A percentile compares a stretch with the other conserved stretches of the same genome.
These are phyloP conservation scores for Whitmania pigra DNA, from an alignment of 1,140 invertebrate genomes.

Conservation along the genomic window DNA sequence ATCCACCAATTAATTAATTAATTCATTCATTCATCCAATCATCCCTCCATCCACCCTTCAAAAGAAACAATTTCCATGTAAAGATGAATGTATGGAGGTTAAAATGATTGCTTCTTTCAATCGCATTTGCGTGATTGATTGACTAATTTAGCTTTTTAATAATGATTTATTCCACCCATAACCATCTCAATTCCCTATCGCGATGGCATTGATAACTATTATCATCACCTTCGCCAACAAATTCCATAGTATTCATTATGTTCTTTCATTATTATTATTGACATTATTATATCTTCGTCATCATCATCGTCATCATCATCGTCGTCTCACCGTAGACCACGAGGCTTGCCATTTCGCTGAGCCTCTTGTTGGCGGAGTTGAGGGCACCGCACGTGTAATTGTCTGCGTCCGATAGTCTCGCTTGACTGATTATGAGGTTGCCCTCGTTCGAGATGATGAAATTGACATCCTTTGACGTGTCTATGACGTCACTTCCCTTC, in stretches of 20 bases:
- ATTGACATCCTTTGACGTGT: conserved; percentile 44
- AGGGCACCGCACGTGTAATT: conserved; percentile 95
- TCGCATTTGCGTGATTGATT: too few species aligned
- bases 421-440: conserved; percentile 74
- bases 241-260: neutral
- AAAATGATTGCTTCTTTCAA: too few species aligned
- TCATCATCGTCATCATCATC: neutral
- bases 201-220: neutral
- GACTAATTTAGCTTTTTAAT: too few species aligned
- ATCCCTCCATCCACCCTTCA: too few species aligned
- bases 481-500: conserved; percentile 44
- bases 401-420: conserved; percentile 67
- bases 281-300: neutral
- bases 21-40: neutral
- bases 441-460: conserved; percentile 72
- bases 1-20: neutral
- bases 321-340: conserved; percentile 77
- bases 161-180: neutral
- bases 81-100: too few species aligned
- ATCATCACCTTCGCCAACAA: neutral
- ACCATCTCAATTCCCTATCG: neutral
- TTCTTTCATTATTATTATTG: neutral
- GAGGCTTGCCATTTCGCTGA: conserved; percentile 70
- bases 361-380: conserved; percentile 74
- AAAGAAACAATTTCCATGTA: too few species aligned